Evolutionary conservation across 2,113 vertebrate species (phyloP), one percentile per base, ranked within the genome.

Genomic region (Falco punctatus): DNA sequence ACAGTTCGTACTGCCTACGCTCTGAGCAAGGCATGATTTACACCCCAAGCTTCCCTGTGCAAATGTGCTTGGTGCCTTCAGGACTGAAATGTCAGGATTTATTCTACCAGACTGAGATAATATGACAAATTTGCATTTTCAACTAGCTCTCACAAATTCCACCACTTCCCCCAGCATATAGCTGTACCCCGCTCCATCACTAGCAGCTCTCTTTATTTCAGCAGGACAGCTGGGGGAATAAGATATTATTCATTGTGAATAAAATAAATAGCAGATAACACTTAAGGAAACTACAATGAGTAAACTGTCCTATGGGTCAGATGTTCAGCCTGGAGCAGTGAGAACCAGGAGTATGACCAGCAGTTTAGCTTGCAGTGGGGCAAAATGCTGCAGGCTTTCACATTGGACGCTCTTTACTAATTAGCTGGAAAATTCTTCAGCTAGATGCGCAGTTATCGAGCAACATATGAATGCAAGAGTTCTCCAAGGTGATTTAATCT

Each of bases 31-130:
- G 40, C 49, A 18, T 3, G 61, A 61, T 81, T 87, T 84, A 81
- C 10, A 72, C 9, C 5, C 33, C 23, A 38, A 54, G 57, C n/a
- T 9, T 89, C 70, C 42, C 54, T 6, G 28, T 62, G 44, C 44
- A 79, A 87, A 75, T 77, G 77, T 70, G 33, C 28, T 87, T 81
- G 15, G 7, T 62, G 62, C 73, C 91, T 95, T 84, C 58, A 92
- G 73, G 91, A 91, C 58, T 58, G 61, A 89, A 85, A 32, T 86
- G 91, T 91, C 91, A 92, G 40, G 58, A 89, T 91, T 87, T 87
- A 48, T 79, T 89, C 58, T 44, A 26, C 66, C 54, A 85, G 66
- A 32, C 33, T 73, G 49, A 88, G 42, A 62, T 33, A 73, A 83
- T 27, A 65, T 28, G 64, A 90, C 32, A 90, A 90, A 66, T 83